phyloP scores from a whole-genome alignment of 1,140 invertebrate species.

The Diploscapter pachys region DNA sequence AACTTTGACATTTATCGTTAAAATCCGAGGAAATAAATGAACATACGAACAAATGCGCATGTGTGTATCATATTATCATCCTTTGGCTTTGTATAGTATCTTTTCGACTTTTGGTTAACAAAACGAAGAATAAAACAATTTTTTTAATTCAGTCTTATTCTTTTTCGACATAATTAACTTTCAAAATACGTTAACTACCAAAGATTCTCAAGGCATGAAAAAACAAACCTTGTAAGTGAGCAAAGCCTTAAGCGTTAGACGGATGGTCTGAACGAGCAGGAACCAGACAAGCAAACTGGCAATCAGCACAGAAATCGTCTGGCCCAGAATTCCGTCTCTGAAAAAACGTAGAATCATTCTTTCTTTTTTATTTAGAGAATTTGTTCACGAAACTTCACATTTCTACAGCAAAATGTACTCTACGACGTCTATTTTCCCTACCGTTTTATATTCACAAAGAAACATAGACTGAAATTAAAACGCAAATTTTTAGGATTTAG shows the following conservation, averaged over 20 bases:
- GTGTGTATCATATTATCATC: too few relatives aligned
- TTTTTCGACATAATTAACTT: too few relatives aligned
- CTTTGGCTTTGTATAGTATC: too few relatives aligned
- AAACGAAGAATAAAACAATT: too few relatives aligned
- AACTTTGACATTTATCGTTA: too few relatives aligned
- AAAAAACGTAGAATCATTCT: conserved; percentile 44
- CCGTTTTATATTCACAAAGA: conserved; percentile 70
- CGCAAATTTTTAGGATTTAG: too few relatives aligned
- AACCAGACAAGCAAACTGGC: conserved; percentile 76
- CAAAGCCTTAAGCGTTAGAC: conserved; percentile 76
- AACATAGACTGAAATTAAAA: conserved; percentile 54
- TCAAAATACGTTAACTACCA: too few relatives aligned
- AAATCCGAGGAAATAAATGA: too few relatives aligned
- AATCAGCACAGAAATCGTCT: conserved; percentile 70
- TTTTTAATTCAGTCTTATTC: too few relatives aligned
- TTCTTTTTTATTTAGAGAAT: background rate
- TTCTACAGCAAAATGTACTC: conserved; percentile 66
- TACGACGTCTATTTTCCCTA: background rate
- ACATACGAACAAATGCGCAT: too few relatives aligned
- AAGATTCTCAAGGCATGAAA: too few relatives aligned
- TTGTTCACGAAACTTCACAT: background rate
- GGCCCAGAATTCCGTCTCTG: conserved; percentile 70
- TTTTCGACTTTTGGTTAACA: too few relatives aligned
- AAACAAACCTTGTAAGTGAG: conserved; percentile 24
- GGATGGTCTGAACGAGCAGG: conserved; percentile 73